These are phyloP conservation scores for Drosophila kuntzei DNA, from an alignment of 2,888 invertebrate species.

Conservation along the genomic window DNA sequence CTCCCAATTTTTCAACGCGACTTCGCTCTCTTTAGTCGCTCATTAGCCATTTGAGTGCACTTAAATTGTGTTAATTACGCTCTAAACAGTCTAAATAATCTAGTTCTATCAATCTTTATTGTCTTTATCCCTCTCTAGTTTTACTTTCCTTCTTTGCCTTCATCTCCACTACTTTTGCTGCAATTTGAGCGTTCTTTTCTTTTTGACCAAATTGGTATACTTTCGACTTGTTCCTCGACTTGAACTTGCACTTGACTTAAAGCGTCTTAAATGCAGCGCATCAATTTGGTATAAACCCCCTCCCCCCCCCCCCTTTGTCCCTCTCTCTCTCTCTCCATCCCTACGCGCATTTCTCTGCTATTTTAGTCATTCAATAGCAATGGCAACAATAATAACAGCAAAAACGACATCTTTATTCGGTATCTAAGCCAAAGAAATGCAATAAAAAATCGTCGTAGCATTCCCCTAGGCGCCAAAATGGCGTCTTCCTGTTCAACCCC, in stretches of 20 bases:
- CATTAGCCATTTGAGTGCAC: conserved; percentile 19
- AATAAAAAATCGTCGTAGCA: conserved; percentile 59
- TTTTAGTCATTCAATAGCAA: conserved; percentile 46
- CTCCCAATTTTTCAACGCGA: neutral
- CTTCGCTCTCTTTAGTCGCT: neutral
- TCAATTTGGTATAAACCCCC: conserved; percentile 10
- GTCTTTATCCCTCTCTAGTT: neutral
- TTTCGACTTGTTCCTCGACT: conserved; percentile 8
- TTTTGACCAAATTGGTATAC: conserved; percentile 22
- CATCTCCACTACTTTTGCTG: neutral
- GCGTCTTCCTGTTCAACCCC: conserved; percentile 18
- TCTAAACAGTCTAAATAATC: conserved; percentile 3
- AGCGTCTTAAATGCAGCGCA: conserved; percentile 30
- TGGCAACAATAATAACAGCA: conserved; percentile 21
- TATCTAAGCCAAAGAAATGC: conserved; percentile 60
- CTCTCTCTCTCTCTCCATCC: neutral
- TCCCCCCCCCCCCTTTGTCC: too few species aligned
- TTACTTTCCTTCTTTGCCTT: neutral
- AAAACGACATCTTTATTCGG: conserved; percentile 60
- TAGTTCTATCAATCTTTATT: conserved; percentile 10
- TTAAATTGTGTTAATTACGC: conserved; percentile 22
- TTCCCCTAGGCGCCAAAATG: conserved; percentile 51
- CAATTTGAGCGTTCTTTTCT: neutral
- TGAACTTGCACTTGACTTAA: conserved; percentile 27
- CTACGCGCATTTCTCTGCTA: neutral